Evolutionary conservation across 2,888 invertebrate genomes (phyloP).

Genomic region (Catocala sponsa): DNA sequence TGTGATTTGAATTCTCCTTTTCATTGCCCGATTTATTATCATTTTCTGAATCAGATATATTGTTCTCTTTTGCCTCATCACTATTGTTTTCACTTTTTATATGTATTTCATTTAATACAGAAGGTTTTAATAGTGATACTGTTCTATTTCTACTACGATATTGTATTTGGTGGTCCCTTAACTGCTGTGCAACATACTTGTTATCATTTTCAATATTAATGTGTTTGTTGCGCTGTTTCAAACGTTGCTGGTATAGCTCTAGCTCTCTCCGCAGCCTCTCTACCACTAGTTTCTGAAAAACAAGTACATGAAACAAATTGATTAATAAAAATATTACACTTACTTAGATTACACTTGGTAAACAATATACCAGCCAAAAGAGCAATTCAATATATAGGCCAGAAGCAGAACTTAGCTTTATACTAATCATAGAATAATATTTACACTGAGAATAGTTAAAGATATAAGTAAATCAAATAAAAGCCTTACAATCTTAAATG

Average conservation of each 20-base stretch:
- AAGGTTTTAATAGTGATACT: constrained; percentile 79
- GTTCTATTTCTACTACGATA: constrained; percentile 71
- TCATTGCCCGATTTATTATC: constrained; percentile 71
- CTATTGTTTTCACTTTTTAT: constrained; percentile 76
- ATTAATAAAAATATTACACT: neutral
- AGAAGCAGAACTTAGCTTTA: no score
- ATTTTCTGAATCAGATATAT: constrained; percentile 75
- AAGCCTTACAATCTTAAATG: no score
- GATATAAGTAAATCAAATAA: no score
- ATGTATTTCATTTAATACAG: constrained; percentile 82
- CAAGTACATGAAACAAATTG: neutral
- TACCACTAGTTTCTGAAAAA: constrained; percentile 85
- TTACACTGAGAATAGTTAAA: no score
- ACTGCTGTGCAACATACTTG: constrained; percentile 79
- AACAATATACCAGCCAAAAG: no score
- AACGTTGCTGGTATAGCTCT: constrained; percentile 84
- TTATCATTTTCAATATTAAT: constrained; percentile 81
- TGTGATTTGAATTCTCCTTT: constrained; percentile 76
- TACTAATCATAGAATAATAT: no score
- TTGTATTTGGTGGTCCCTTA: constrained; percentile 79
- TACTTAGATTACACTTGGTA: no score
- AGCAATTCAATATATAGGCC: no score
- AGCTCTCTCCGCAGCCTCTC: constrained; percentile 87
- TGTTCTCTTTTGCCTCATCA: constrained; percentile 65
- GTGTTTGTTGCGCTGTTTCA: constrained; percentile 79